Conservation (phyloP, 2,797 vertebrate species). For the Oryzias sinensis region DNA sequence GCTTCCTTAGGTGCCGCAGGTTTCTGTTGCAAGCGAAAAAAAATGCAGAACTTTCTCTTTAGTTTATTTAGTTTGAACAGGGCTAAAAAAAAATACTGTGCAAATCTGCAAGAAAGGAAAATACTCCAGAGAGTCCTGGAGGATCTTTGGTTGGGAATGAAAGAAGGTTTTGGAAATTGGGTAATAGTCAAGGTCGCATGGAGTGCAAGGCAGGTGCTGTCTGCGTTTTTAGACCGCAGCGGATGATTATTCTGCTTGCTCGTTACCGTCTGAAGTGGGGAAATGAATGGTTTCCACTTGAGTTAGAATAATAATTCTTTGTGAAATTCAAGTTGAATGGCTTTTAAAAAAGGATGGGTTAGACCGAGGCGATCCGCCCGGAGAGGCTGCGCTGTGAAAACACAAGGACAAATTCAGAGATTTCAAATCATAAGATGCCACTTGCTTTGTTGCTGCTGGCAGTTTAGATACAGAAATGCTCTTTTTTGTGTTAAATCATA, state of each 20-base stretch:
- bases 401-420: background rate
- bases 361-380: slow-evolving; percentile 25
- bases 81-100: background rate
- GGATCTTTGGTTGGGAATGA: slow-evolving; percentile 43
- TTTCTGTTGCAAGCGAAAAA: background rate
- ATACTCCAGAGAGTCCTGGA: slow-evolving; percentile 18
- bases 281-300: slow-evolving; percentile 51
- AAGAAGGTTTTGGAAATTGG: slow-evolving; percentile 43
- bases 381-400: slow-evolving; percentile 18
- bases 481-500: background rate
- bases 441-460: background rate
- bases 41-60: background rate
- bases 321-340: slow-evolving; percentile 51
- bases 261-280: slow-evolving; percentile 56
- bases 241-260: slow-evolving; percentile 50
- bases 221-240: slow-evolving; percentile 31
- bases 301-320: slow-evolving; percentile 52
- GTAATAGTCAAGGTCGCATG: slow-evolving; percentile 40
- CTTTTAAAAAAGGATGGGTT: slow-evolving; percentile 35
- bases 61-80: background rate
- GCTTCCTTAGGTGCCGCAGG: background rate
- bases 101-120: slow-evolving; percentile 1
- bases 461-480: background rate
- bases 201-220: slow-evolving; percentile 48
- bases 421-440: background rate